Percentiles rank a stretch among this genome's conserved stretches.
Conservation (phyloP, 1,140 invertebrate genomes). For the Lordiphosa stackelbergi region DNA sequence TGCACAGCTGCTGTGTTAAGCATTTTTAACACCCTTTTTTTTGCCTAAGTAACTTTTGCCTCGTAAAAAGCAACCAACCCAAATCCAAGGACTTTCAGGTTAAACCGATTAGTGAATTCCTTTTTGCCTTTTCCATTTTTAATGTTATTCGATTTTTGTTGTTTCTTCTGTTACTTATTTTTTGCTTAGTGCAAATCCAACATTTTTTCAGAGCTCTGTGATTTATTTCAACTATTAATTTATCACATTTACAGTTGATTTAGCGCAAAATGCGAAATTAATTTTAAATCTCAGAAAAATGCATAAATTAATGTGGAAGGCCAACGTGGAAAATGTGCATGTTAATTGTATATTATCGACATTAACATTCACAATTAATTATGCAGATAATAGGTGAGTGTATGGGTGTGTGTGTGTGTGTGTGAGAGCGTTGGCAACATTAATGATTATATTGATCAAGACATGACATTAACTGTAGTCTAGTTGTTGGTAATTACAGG, state of each 20-base stretch:
- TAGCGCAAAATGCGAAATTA: constrained; percentile 57
- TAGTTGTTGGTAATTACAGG: too few species aligned
- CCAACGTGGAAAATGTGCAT: constrained; percentile 10
- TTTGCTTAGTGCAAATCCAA: background rate
- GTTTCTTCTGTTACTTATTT: background rate
- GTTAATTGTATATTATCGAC: constrained; percentile 57
- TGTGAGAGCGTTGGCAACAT: too few species aligned
- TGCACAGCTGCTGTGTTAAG: constrained; percentile 32
- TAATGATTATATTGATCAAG: too few species aligned
- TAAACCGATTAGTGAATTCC: constrained; percentile 59
- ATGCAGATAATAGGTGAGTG: constrained; percentile 43
- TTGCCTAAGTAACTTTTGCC: constrained; percentile 35
- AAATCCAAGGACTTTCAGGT: constrained; percentile 29
- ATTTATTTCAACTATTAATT: constrained; percentile 63
- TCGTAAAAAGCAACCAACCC: constrained; percentile 60
- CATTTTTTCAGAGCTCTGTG: constrained; percentile 3
- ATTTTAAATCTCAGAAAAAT: constrained; percentile 46
- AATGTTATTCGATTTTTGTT: background rate
- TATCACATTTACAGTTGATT: constrained; percentile 69
- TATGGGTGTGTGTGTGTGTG: background rate
- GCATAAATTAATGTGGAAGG: constrained; percentile 48
- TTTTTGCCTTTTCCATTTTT: constrained; percentile 21
- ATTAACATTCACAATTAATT: constrained; percentile 74
- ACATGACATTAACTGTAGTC: too few species aligned
- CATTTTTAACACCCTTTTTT: constrained; percentile 47